Evolutionary conservation across 1,140 invertebrate genomes (phyloP).

Genomic region (Cecropterus lyciades): DNA sequence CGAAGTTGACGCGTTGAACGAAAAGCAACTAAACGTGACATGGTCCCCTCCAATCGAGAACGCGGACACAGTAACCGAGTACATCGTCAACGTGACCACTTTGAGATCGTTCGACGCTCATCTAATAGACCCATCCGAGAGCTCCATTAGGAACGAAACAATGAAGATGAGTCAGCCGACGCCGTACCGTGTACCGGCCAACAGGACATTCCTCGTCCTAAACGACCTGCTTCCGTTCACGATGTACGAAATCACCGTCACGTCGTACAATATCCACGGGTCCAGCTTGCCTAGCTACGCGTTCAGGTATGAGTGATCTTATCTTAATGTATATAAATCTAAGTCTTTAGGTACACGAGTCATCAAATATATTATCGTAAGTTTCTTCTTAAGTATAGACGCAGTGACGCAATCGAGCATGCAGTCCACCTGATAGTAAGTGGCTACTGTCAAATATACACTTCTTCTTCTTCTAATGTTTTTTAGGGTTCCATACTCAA

Average conservation of each 20-base stretch:
- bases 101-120: conserved; percentile 87
- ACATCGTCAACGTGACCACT: conserved; percentile 89
- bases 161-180: conserved; percentile 54
- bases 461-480: no score
- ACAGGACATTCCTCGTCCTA: conserved; percentile 85
- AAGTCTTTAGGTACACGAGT: no score
- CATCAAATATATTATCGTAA: no score
- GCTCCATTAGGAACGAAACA: conserved; percentile 57
- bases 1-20: conserved; percentile 88
- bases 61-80: conserved; percentile 87
- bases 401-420: no score
- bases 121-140: conserved; percentile 79
- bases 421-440: no score
- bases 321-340: background rate
- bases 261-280: conserved; percentile 89
- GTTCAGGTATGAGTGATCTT: conserved; percentile 79
- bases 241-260: conserved; percentile 92
- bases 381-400: no score
- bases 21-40: conserved; percentile 88
- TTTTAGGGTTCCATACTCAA: no score
- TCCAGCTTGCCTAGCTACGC: conserved; percentile 89
- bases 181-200: conserved; percentile 82
- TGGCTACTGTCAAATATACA: no score
- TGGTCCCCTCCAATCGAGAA: conserved; percentile 88
- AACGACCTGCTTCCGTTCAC: conserved; percentile 88